Evolutionary conservation across 64 coral and sea anemone species (phyloP), one percentile per base, ranked within the genome.

Genomic region (Pocillopora damicornis): DNA sequence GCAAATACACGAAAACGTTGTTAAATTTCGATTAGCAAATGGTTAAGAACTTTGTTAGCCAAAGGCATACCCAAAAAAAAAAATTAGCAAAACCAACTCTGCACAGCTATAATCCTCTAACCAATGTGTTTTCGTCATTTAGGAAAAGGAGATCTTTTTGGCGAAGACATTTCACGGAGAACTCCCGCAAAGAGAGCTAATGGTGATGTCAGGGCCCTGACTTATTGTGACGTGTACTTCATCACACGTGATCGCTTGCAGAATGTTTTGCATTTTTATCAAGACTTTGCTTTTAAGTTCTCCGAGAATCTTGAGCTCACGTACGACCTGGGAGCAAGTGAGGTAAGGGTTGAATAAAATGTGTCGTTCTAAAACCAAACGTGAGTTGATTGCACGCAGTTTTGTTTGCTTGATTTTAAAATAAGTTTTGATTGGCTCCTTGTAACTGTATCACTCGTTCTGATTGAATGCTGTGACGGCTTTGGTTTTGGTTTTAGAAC

Each of bases 121-220:
- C 42, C 42, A 51, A 20, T 5, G 11, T 82, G 1, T 63, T 63
- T 26, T 82, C 76, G 34, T 59, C 59, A 6, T 57, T 84, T 38
- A 96, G 94, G 94, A 57, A 96, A 96, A 78, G 91, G 94, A 51
- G 94, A 96, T 84, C 65, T 96, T 59, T 96, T 96, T 87, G 94
- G 94, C 11, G 94, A 96, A 61, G 94, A 96, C 61, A 96, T 96
- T 60, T 92, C 94, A 61, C 91, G 94, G 59, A 96, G 93, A 60
- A 61, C 79, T 9, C 94, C 94, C 16, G 89, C 92, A 38, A 83
- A 61, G 59, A 74, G 94, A 90, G 89, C 94, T 14, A 96, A 96
- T 87, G 94, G 94, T 87, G 94, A 96, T 72, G 94, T 96, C 60
- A 93, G 94, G 73, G 94, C 94, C 2, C 57, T 96, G 56, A 96